Evolutionary conservation across 2,888 invertebrate species (phyloP), one percentile per base, ranked within the genome.

Genomic region (Nymphalis urticae): DNA sequence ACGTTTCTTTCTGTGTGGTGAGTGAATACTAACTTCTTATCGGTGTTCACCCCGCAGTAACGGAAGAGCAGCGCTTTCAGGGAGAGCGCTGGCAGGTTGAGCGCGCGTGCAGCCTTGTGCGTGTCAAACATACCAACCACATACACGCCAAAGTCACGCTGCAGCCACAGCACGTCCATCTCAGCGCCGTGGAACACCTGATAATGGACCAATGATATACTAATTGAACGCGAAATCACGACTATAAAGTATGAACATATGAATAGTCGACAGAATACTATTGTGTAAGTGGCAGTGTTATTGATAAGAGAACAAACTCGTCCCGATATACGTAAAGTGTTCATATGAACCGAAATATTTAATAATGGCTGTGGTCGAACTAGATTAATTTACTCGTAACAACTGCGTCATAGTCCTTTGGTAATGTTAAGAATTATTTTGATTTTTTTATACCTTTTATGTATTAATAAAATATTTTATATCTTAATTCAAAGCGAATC

Each of bases 121-220:
- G 99, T 99, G 86, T 99, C 99, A 84, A 99, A 99, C 95, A 99
- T 94, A 76, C 99, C 98, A 0, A 99, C 98, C 3, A 99, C 89
- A 83, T 99, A 99, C 1, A 99, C 84, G 0, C 98, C 97, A 67
- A 99, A 95, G 93, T 99, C 99, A 19, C 98, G 93, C 85, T 99
- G 99, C 47, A 99, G 89, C 99, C 99, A 99, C 48, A 95, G 90
- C 21, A 99, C 94, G 82, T 99, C 99, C 70, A 84, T 92, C 69
- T 97, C 96, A 0, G 98, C 97, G 13, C 99, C 99, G 83, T 99
- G 99, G 76, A 99, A 96, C 7, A 98, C 94, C 96, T 96, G 80
- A 7, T 79, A 75, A 72, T 3, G 42, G 1, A 50, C 2, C 48
- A 32, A 10, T 13, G 2, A 24, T 21, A n/a, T 16, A 48, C n/a